A percentile compares a stretch with the other conserved stretches of the same genome.
Conservation (phyloP, 2,797 vertebrate genomes). For the Podargus strigoides region DNA sequence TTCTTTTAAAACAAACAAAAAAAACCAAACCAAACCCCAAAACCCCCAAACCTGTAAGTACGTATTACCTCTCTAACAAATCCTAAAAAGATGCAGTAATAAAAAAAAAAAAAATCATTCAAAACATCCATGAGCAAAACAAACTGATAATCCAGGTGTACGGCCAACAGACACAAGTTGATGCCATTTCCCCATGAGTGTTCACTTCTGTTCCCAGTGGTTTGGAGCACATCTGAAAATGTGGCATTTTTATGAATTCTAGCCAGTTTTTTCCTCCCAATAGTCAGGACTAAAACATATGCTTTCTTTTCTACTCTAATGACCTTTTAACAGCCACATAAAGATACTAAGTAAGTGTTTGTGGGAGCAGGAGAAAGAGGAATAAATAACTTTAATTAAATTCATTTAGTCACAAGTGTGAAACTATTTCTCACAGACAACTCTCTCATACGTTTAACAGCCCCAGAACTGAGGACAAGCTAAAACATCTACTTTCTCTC, state of each 20-base stretch:
- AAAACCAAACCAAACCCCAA: too few relatives aligned
- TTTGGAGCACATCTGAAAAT: neutral
- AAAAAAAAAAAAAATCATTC: neutral
- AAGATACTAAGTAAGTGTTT: neutral
- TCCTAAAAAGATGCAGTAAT: neutral
- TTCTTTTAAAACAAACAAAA: neutral
- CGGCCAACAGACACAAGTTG: neutral
- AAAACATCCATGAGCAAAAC: neutral
- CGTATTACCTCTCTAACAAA: neutral
- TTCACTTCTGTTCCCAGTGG: neutral
- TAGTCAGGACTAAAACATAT: neutral
- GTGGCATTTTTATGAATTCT: neutral
- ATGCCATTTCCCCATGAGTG: neutral
- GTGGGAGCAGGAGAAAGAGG: neutral
- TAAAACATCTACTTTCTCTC: slow-evolving; percentile 2
- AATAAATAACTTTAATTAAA: slow-evolving; percentile 4
- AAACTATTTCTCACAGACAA: slow-evolving; percentile 13
- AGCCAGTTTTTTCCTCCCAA: neutral
- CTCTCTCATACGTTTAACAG: neutral
- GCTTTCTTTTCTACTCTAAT: neutral
- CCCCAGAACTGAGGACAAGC: neutral
- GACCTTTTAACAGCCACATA: neutral
- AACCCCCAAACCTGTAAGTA: too few relatives aligned
- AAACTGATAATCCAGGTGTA: neutral
- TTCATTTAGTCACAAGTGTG: neutral